Conservation (phyloP, 2,888 invertebrate species). For the Mythimna ferrago region DNA sequence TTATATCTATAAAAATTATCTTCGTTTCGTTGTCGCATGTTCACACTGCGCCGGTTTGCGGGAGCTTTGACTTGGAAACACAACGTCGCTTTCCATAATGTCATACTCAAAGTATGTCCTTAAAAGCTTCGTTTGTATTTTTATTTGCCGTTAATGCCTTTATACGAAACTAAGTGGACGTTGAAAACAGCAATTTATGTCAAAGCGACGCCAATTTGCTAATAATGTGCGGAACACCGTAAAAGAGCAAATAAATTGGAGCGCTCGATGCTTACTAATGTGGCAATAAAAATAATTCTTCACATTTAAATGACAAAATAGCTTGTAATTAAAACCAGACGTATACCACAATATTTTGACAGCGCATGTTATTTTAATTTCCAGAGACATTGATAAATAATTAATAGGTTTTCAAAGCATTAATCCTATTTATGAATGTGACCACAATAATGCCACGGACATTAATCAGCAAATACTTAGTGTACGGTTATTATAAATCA, state of each 20-base stretch:
- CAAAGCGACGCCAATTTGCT: constrained; percentile 71
- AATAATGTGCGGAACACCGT: constrained; percentile 46
- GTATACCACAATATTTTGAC: constrained; percentile 44
- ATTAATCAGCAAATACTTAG: constrained; percentile 78
- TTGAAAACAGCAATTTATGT: constrained; percentile 71
- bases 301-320: constrained; percentile 53
- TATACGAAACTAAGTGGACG: constrained; percentile 76
- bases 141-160: constrained; percentile 75
- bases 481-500: constrained; percentile 80
- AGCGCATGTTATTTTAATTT: constrained; percentile 54
- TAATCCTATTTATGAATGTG: constrained; percentile 73
- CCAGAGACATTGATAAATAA: constrained; percentile 51
- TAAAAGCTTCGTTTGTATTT: constrained; percentile 74
- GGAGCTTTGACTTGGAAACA: constrained; percentile 57
- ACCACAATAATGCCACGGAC: constrained; percentile 74
- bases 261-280: constrained; percentile 27
- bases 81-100: constrained; percentile 68
- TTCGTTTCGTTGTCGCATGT: background rate
- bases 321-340: constrained; percentile 40
- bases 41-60: background rate
- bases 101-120: constrained; percentile 71
- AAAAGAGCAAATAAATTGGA: constrained; percentile 42
- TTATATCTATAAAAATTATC: too few species aligned
- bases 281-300: constrained; percentile 32
- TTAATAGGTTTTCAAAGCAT: constrained; percentile 66